phyloP scores from a whole-genome alignment of 2,113 vertebrate species.

The Taurulus bubalis region DNA sequence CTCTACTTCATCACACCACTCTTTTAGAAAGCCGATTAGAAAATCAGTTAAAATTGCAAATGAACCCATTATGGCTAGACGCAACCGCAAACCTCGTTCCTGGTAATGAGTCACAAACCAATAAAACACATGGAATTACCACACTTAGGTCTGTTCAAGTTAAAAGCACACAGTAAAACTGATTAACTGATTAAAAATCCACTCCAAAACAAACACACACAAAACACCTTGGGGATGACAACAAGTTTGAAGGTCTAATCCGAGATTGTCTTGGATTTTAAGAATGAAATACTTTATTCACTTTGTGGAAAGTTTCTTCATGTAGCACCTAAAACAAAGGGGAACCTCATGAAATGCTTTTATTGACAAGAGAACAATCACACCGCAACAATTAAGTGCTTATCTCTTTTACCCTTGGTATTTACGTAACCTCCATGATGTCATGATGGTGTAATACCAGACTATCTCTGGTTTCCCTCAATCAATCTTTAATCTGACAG shows the following conservation, averaged over 20 bases:
- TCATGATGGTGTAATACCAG: constrained; percentile 31
- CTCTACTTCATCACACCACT: constrained; percentile 13
- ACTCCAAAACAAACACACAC: neutral
- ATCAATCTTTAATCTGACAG: constrained; percentile 54
- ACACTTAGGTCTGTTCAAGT: constrained; percentile 11
- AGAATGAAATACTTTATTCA: neutral
- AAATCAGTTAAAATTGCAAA: constrained; percentile 60
- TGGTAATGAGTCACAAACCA: constrained; percentile 51
- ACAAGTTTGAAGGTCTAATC: neutral
- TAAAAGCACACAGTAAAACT: neutral
- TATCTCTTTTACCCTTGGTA: neutral
- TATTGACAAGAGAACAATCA: neutral
- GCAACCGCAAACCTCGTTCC: constrained; percentile 43
- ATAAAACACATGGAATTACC: constrained; percentile 51
- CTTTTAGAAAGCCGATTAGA: constrained; percentile 32
- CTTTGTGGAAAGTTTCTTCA: neutral
- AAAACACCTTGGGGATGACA: neutral
- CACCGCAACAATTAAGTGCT: neutral
- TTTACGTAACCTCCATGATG: constrained; percentile 39
- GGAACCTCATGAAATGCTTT: neutral
- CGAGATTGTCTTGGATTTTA: neutral
- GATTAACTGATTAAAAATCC: neutral
- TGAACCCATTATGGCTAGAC: constrained; percentile 48
- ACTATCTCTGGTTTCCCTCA: constrained; percentile 59
- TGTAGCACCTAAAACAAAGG: neutral